Base-by-base conservation (phyloP, 1,140 invertebrate genomes). In the Aporrectodea caliginosa region DNA sequence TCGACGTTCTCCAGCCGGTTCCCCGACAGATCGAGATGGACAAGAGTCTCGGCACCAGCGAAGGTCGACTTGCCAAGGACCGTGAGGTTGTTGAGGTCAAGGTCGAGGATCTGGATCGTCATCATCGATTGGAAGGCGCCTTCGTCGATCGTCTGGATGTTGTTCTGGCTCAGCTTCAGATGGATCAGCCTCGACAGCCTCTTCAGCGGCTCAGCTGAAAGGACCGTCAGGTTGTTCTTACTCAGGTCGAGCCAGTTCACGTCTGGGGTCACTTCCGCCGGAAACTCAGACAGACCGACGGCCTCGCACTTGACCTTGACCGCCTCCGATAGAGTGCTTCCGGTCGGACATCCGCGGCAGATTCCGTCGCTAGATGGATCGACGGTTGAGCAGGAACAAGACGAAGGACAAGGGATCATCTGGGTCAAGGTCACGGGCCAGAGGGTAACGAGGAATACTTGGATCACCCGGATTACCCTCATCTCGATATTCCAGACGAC, bases 71-170 rank as follows among this genome's bases (percentile, higher is more conserved):
- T 90, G 1, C 90, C 88, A 74, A 94, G 82, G 27, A 84, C 84
- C 0, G 88, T 88, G 68, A 94, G 85, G 78, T 87, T 87, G 84
- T 93, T 93, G 68, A 90, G 87, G 12, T 91, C 91, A n/a, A 94
- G 85, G 82, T 93, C 91, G 2, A 90, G 83, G 16, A 83, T 77
- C 79, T 85, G 83, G 22, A 90, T 83, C 0, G 78, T 69, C 1
- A 75, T 58, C 16, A 86, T 73, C 12, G 81, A 78, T 0, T 27
- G 33, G 81, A 89, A 89, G 1, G 84, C 82, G 12, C 82, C 84
- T n/a, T 85, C 78, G 1, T 81, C 78, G 14, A 89, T 81, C 0
- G 16, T 73, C 32, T 81, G 69, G 6, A 88, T 82, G 1, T 81
- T 69, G 69, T 85, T 85, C 58, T 81, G 76, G 16, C 78, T 75